Evolutionary conservation across 2,797 vertebrate genomes (phyloP), one percentile per base, ranked within the genome.

Genomic region (Sebastolobus alascanus): DNA sequence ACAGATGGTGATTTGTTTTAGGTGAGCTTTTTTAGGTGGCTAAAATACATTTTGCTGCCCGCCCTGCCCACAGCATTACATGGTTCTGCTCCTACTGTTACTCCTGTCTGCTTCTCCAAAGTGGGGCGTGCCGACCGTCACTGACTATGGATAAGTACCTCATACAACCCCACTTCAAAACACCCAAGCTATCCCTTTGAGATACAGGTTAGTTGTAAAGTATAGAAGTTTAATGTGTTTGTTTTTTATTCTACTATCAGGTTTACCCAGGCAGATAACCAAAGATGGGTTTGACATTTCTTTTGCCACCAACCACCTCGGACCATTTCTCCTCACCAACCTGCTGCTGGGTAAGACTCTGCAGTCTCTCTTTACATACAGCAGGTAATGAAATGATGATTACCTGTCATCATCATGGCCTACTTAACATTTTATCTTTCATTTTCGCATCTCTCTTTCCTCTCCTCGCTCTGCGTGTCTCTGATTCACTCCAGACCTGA

Each of bases 271-370:
- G 1, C 2, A 81, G 25, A 78, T 97, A 16, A 98, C 97, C 0
- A 37, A 93, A 0, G 97, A 98, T 20, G 96, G 97, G 0, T 82
- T 98, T 77, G 96, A 97, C 0, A 6, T 73, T 61, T 93, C 94
- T 10, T 97, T 97, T 43, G 89, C 96, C 87, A 97, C 96, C 70
- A 99, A 99, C 80, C 95, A 97, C 77, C 64, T 97, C 33, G 97
- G 97, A 2, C 94, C 96, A 0, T 98, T 98, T 87, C 96, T 98
- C 73, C 97, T 99, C 80, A 98, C 97, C 87, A 96, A 93, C 89
- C 92, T 97, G 54, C 95, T 98, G 33, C 93, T 96, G 82, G 97
- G 97, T 98, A 75, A 84, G 77, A 63, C 20, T 22, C 4, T 40
- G 11, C 20, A 13, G 4, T 65, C 33, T 52, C 0, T 64, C n/a